These are phyloP conservation scores for Hyposoter didymator DNA, from an alignment of 2,888 invertebrate genomes.

Conservation along the genomic window DNA sequence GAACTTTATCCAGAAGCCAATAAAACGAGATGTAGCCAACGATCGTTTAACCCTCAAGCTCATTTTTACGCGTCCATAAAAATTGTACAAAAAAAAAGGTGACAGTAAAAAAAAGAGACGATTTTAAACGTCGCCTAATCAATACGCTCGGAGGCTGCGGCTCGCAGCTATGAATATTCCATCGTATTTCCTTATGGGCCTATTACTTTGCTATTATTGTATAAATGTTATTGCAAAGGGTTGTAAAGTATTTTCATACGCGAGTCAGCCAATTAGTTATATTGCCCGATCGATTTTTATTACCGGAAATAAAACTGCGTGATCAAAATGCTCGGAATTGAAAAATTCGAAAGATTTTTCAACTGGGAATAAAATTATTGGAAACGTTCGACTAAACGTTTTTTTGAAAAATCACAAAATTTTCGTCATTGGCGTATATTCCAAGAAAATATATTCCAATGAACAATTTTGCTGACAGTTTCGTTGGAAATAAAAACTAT, in stretches of 20 bases:
- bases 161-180: background rate
- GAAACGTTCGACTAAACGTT: too few relatives aligned
- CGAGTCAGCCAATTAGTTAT: background rate
- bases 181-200: slow-evolving; percentile 11
- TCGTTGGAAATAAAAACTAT: too few relatives aligned
- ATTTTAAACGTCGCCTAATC: slow-evolving; percentile 34
- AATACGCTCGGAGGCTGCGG: background rate
- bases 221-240: background rate
- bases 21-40: background rate
- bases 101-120: slow-evolving; percentile 33
- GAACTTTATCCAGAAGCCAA: background rate
- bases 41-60: slow-evolving; percentile 10
- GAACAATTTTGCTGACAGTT: too few relatives aligned
- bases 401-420: too few relatives aligned
- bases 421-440: too few relatives aligned
- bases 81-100: background rate
- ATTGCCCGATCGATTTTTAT: slow-evolving; percentile 7
- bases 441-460: too few relatives aligned
- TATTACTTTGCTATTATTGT: background rate
- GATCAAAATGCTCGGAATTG: background rate
- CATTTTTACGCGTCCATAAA: background rate
- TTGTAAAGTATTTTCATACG: background rate
- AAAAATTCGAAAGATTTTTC: background rate
- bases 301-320: background rate
- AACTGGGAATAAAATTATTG: too few relatives aligned